Evolutionary conservation across 35 echinoderm and acorn worm species (phyloP), one percentile per base, ranked within the genome.

Genomic region (Hemicentrotus pulcherrimus): DNA sequence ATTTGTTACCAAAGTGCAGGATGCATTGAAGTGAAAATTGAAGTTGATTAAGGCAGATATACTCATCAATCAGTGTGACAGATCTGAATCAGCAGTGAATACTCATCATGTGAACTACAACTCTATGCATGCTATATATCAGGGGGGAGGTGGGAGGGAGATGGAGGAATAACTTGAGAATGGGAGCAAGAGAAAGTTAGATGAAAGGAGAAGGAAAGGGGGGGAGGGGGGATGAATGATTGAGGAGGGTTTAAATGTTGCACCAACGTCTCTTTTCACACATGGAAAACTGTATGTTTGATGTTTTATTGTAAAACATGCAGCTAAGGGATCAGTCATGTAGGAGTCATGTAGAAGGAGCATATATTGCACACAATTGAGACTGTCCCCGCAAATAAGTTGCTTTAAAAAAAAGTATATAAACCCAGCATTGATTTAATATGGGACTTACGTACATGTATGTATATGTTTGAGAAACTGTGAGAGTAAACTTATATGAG

Each of bases 1-100:
- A 78, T 78, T 78, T 78, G 65, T 78, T 78, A 78, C 65, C 65
- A 78, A 78, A 78, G 5, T 78, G 65, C 19, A 78, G 65, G 65
- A 78, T 78, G 65, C 65, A 78, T 78, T 78, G 65, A 78, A 78
- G 65, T 78, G 65, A 78, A 78, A 78, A 78, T 78, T 78, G 65
- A 78, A 78, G 65, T 78, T 78, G 65, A 78, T 78, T 78, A 78
- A n/a, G 65, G 65, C 65, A 78, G 65, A 78, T 78, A 78, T 78
- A 78, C 65, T 18, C 65, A 78, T 78, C 65, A 78, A 78, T 78
- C 65, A 78, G 19, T 28, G 24, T 78, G 65, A 78, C 65, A 78
- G 65, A 78, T 78, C 65, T 78, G 65, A 78, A 78, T 78, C 18
- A 70, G 61, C 15, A 19, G 61, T 18, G 22, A 70, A 70, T 70